These are phyloP conservation scores for Scotopteryx bipunctaria DNA, from an alignment of 2,888 invertebrate species.

Conservation along the genomic window DNA sequence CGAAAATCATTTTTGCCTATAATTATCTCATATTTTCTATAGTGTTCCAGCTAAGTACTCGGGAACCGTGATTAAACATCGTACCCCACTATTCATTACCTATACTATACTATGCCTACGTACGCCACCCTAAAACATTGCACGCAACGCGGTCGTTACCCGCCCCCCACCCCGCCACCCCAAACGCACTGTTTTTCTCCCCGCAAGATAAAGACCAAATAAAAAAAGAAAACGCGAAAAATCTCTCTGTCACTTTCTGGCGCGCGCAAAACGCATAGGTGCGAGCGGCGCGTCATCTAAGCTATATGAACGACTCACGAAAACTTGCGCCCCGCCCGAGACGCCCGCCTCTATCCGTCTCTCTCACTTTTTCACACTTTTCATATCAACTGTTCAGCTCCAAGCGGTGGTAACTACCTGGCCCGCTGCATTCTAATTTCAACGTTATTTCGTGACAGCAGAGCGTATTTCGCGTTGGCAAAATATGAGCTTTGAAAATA, in stretches of 20 bases:
- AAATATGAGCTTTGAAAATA: constrained; percentile 65
- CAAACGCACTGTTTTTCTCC: constrained; percentile 78
- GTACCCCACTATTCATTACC: constrained; percentile 79
- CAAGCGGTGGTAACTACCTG: constrained; percentile 41
- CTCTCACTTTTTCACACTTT: constrained; percentile 83
- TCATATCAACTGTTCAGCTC: constrained; percentile 54
- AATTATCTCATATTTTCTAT: constrained; percentile 75
- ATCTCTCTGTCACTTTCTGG: constrained; percentile 67
- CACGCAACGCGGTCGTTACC: constrained; percentile 71
- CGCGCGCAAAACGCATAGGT: constrained; percentile 46
- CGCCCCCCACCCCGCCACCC: constrained; percentile 53
- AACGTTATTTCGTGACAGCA: constrained; percentile 9
- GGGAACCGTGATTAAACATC: constrained; percentile 78
- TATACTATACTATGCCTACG: constrained; percentile 54
- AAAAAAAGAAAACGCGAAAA: constrained; percentile 83
- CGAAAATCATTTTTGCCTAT: constrained; percentile 71
- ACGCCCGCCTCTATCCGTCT: constrained; percentile 80
- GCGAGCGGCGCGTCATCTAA: constrained; percentile 74
- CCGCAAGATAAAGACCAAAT: constrained; percentile 81
- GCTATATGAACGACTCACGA: constrained; percentile 80
- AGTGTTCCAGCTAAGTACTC: constrained; percentile 65
- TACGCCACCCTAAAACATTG: constrained; percentile 72
- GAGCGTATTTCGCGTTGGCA: constrained; percentile 32
- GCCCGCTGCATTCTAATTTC: constrained; percentile 28
- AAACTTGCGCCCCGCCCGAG: constrained; percentile 83